Evolutionary conservation across 1,140 invertebrate species (phyloP), one percentile per base, ranked within the genome.

Genomic region (Phymorhynchus buccinoides): DNA sequence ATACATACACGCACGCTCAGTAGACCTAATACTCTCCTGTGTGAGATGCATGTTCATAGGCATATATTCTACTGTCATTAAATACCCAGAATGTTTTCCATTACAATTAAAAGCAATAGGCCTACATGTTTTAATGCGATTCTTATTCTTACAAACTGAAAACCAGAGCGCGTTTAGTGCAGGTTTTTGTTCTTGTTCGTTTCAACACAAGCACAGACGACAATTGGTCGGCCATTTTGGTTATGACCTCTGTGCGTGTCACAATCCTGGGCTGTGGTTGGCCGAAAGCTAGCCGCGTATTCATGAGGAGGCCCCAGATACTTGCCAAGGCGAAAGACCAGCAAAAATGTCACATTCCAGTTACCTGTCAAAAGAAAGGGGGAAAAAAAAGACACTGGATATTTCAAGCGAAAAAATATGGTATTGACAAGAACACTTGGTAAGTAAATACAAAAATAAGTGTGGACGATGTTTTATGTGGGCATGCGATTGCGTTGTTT

Each of bases 141-240:
- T n/a, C n/a, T n/a, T n/a, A n/a, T n/a, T n/a, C n/a, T n/a, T n/a
- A n/a, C n/a, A n/a, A n/a, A n/a, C n/a, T n/a, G n/a, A n/a, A n/a
- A n/a, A n/a, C n/a, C n/a, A n/a, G n/a, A n/a, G n/a, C n/a, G n/a
- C n/a, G n/a, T n/a, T n/a, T n/a, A n/a, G n/a, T n/a, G n/a, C n/a
- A n/a, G n/a, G n/a, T n/a, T n/a, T n/a, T n/a, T n/a, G n/a, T n/a
- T n/a, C n/a, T n/a, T n/a, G n/a, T n/a, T n/a, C n/a, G n/a, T n/a
- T n/a, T n/a, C n/a, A n/a, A n/a, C n/a, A n/a, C n/a, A n/a, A n/a
- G n/a, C 22, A 62, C 77, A 39, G 42, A 52, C 77, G 77, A 52
- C 44, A 79, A n/a, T 79, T 79, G 77, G 42, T 79, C 77, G 42
- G 77, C 77, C 77, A 79, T 79, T 1, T 79, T 79, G 27, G 42